These are phyloP conservation scores for Lethenteron camtschaticum DNA, from an alignment of 2,113 vertebrate genomes.

Conservation along the genomic window DNA sequence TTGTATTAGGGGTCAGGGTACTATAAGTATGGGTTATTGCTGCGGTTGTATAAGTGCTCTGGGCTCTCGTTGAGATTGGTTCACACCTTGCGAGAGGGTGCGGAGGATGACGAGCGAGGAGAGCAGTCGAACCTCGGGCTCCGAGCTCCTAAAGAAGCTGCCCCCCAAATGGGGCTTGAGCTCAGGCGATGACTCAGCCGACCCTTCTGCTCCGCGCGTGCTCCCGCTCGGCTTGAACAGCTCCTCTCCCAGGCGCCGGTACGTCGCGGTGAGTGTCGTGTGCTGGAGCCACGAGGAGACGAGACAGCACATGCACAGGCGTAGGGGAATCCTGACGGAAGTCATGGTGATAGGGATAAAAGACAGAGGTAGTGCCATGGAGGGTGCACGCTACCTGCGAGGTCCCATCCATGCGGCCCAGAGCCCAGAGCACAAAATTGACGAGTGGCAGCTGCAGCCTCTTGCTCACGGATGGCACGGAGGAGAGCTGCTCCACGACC, in stretches of 20 bases:
- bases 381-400: conserved; percentile 31
- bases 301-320: not conserved
- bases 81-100: conserved; percentile 54
- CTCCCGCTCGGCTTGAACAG: conserved; percentile 28
- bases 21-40: too few species aligned
- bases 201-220: conserved; percentile 14
- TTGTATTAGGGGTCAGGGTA: too few species aligned
- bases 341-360: not conserved
- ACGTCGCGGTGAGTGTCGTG: conserved; percentile 30
- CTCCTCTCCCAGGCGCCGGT: conserved; percentile 46
- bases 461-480: conserved; percentile 25
- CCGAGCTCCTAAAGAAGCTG: conserved; percentile 37
- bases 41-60: too few species aligned
- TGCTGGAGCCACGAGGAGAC: conserved; percentile 20
- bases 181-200: conserved; percentile 16
- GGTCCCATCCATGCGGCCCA: conserved; percentile 35
- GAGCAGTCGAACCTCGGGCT: conserved; percentile 35
- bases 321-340: not conserved
- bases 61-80: conserved; percentile 12
- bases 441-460: conserved; percentile 32
- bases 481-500: conserved; percentile 42
- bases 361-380: conserved; percentile 1
- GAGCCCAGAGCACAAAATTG: conserved; percentile 38
- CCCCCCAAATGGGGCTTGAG: conserved; percentile 14
- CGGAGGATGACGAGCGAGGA: conserved; percentile 47